Base-by-base conservation (phyloP, 2,888 invertebrate genomes). In the Cremastinae sp. region DNA sequence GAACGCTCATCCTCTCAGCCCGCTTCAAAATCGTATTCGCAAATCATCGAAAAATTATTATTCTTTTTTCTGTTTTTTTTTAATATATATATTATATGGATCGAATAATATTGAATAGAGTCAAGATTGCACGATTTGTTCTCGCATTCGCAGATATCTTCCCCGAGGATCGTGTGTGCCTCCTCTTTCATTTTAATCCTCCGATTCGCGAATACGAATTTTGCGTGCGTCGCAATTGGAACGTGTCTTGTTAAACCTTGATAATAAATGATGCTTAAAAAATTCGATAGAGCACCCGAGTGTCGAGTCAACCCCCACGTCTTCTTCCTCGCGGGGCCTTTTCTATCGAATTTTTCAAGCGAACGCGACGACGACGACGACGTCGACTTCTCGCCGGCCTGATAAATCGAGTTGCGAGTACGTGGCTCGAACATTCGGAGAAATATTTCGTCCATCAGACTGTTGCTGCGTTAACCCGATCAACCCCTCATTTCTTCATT, bases 1-100 rank as follows among this genome's bases (percentile, higher is more conserved):
- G 79, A 76, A 66, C 79, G 81, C 77, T 74, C 70, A 70, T 64
- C 38, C 22, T 56, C 10, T 51, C 47, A 20, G 34, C 62, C 36
- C 64, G 59, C 34, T 51, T 41, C 8, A 41, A 75, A 54, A 58
- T 72, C 58, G 58, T 9, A 47, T 16, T 12, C 41, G 36, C 36
- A 36, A 18, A 16, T 49, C n/a, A 0, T 20, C 2, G 12, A 34
- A 8, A 36, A 54, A 47, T 18, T 45, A 22, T 22, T 20, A 8
- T 20, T 22, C 20, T 22, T 20, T 12, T 45, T 56, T 45, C 43
- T 20, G 0, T 38, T 51, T 20, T 41, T 43, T 22, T 28, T 28
- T 28, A 3, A 3, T 28, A 3, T 28, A 3, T 28, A 3, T 5
- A 28, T 28, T 3, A 28, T 28, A n/a, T n/a, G n/a, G n/a, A n/a